phyloP scores from a whole-genome alignment of 2,113 vertebrate genomes.

The Aramus guarauna region DNA sequence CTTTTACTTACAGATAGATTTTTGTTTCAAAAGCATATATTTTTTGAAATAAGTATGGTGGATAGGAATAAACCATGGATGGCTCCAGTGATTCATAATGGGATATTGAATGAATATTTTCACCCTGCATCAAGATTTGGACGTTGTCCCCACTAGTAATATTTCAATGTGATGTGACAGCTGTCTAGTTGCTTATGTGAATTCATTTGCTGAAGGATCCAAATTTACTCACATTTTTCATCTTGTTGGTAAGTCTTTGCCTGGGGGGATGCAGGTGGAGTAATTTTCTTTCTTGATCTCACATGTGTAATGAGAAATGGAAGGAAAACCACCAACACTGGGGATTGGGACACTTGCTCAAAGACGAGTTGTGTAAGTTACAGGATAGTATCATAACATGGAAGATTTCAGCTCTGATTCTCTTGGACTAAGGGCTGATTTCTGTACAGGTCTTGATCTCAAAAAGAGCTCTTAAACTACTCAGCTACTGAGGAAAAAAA shows the following conservation, averaged over 20 bases:
- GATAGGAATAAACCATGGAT: background rate
- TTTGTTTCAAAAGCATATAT: background rate
- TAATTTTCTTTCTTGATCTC: background rate
- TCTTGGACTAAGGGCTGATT: background rate
- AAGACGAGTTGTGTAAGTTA: background rate
- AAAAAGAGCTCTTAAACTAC: background rate
- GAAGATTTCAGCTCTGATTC: background rate
- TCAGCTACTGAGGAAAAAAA: background rate
- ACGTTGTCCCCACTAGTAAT: background rate
- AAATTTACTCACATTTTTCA: background rate
- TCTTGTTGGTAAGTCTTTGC: background rate
- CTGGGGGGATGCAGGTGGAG: rapidly evolving
- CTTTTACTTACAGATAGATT: background rate
- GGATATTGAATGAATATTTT: background rate
- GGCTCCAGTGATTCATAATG: background rate
- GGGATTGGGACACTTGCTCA: background rate
- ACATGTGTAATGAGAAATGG: background rate
- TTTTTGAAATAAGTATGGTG: background rate
- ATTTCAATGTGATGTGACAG: background rate
- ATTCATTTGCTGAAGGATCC: background rate
- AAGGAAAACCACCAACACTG: background rate
- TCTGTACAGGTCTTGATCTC: background rate
- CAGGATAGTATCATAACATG: background rate
- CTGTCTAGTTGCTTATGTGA: background rate
- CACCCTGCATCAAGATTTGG: background rate